Evolutionary conservation across 1,140 invertebrate genomes (phyloP).

Genomic region (Brachionus asplanchnoidis): DNA sequence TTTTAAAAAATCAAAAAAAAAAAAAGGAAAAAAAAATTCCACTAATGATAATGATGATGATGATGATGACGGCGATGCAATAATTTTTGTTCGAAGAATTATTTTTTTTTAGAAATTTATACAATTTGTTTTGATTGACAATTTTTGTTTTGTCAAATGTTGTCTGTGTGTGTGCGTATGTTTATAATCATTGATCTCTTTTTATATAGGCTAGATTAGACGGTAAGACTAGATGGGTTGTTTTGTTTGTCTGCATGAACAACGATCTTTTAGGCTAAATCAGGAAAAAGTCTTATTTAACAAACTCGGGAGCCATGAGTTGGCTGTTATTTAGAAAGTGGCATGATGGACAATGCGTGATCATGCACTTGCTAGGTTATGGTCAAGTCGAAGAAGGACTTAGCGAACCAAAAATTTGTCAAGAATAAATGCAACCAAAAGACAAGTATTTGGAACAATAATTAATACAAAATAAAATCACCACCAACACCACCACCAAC

Average conservation of each 20-base stretch:
- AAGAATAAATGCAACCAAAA: background rate
- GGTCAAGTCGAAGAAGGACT: background rate
- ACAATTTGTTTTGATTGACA: background rate
- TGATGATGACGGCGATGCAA: background rate
- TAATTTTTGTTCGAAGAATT: background rate
- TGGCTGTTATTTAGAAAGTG: background rate
- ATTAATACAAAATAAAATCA: background rate
- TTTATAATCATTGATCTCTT: background rate
- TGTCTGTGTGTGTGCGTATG: background rate
- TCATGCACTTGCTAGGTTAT: background rate
- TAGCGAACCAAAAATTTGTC: background rate
- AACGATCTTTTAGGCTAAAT: background rate
- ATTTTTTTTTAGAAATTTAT: background rate
- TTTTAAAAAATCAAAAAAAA: background rate
- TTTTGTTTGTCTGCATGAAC: background rate
- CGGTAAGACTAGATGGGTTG: background rate
- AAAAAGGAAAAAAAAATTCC: background rate
- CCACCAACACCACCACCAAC: too few relatives aligned
- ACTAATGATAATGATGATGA: background rate
- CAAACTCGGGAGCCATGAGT: background rate
- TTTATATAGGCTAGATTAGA: background rate
- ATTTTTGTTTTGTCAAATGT: background rate
- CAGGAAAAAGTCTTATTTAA: background rate
- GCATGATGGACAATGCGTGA: background rate
- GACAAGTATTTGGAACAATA: background rate